Conservation (phyloP, 2,113 vertebrate species). For the Herpailurus yagouaroundi region DNA sequence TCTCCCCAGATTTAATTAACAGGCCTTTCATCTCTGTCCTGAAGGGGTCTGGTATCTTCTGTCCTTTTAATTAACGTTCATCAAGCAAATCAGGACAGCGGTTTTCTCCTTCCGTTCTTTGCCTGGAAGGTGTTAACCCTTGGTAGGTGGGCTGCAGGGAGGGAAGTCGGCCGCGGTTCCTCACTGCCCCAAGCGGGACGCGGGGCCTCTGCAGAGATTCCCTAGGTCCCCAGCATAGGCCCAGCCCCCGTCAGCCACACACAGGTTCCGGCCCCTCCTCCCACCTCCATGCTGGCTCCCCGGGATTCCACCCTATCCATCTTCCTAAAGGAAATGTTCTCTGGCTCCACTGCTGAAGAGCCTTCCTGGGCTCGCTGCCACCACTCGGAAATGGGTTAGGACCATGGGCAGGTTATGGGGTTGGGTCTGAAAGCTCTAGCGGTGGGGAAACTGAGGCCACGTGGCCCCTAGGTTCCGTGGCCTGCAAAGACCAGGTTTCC, state of each 20-base stretch:
- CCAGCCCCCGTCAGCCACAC: background rate
- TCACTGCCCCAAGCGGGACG: background rate
- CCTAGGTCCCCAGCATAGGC: background rate
- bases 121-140: conserved; percentile 83
- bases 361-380: background rate
- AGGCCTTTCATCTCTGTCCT: conserved; percentile 90
- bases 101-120: conserved; percentile 54
- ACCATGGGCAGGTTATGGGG: background rate
- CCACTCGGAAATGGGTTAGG: background rate
- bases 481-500: background rate
- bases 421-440: background rate
- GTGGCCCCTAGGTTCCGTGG: background rate
- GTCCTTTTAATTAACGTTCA: conserved; percentile 96
- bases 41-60: conserved; percentile 91
- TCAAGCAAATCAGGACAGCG: conserved; percentile 92
- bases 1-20: conserved; percentile 93
- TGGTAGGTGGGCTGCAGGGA: background rate
- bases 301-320: background rate
- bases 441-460: background rate
- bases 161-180: too few relatives aligned
- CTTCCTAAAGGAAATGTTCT: background rate
- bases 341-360: background rate
- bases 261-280: background rate
- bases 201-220: background rate
- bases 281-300: background rate